Conservation (phyloP, 2,113 vertebrate species). For the Callocephalon fimbriatum region DNA sequence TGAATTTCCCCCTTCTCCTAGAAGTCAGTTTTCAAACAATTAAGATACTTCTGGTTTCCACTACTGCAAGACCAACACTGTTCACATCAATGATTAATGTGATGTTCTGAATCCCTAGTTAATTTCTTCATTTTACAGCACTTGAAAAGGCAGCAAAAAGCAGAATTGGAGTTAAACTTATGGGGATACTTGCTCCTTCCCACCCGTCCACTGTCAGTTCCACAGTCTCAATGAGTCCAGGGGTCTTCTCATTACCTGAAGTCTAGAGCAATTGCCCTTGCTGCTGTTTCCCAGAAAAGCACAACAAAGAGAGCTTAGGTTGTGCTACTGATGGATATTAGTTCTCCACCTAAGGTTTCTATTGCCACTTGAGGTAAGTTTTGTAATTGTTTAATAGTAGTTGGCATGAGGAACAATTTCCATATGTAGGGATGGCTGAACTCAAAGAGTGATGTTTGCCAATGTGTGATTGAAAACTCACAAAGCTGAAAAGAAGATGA, state of each 20-base stretch:
- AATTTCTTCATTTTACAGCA: neutral
- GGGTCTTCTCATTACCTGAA: neutral
- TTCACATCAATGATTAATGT: neutral
- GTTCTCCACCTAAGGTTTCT: neutral
- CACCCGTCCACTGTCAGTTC: neutral
- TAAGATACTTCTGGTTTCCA: neutral
- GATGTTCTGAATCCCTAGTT: neutral
- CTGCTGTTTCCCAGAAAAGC: neutral
- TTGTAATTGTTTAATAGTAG: neutral
- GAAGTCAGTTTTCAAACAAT: neutral
- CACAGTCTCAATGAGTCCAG: neutral
- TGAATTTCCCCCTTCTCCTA: fast-evolving
- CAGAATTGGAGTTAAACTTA: neutral
- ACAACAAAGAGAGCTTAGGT: neutral
- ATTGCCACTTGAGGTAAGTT: neutral
- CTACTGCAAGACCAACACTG: neutral
- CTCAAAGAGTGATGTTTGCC: neutral
- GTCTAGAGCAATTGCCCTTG: neutral
- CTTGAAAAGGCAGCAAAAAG: neutral
- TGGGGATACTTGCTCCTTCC: neutral
- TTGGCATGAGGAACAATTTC: neutral
- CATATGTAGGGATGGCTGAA: neutral
- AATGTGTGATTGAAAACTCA: neutral
- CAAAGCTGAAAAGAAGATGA: neutral
- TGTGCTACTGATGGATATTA: neutral